Conservation (phyloP, 2,888 invertebrate genomes). For the Eulithis prunata region DNA sequence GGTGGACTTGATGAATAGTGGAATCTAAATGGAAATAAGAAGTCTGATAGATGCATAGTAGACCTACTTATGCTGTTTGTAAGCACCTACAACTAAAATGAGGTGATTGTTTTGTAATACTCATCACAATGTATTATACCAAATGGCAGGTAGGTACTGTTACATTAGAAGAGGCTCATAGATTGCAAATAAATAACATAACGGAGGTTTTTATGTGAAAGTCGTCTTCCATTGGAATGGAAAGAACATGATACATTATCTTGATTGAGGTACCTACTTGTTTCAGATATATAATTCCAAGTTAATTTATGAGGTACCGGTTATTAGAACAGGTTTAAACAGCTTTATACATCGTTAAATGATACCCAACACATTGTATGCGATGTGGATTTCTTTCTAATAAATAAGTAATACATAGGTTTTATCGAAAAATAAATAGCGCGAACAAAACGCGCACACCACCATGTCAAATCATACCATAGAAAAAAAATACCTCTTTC, state of each 20-base stretch:
- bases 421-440: slow-evolving; percentile 43
- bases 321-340: not conserved
- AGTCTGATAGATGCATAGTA: no score
- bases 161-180: not conserved
- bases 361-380: slow-evolving; percentile 22
- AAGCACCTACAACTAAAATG: no score
- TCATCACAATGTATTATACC: no score
- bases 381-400: slow-evolving; percentile 15
- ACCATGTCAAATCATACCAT: no score
- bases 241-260: slow-evolving; percentile 24
- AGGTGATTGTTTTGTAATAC: no score
- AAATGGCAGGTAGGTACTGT: no score
- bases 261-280: slow-evolving; percentile 11
- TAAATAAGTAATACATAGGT: no score
- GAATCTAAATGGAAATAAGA: no score
- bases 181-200: not conserved
- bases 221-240: slow-evolving; percentile 50
- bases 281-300: not conserved
- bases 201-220: slow-evolving; percentile 53
- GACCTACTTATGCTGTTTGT: no score
- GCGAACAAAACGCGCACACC: slow-evolving; percentile 43
- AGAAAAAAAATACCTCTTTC: no score
- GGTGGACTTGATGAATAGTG: no score
- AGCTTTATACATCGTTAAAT: slow-evolving; percentile 14
- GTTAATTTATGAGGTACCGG: not conserved